Evolutionary conservation across 2,888 invertebrate genomes (phyloP).

Genomic region (Brachypalpus laphriformis): DNA sequence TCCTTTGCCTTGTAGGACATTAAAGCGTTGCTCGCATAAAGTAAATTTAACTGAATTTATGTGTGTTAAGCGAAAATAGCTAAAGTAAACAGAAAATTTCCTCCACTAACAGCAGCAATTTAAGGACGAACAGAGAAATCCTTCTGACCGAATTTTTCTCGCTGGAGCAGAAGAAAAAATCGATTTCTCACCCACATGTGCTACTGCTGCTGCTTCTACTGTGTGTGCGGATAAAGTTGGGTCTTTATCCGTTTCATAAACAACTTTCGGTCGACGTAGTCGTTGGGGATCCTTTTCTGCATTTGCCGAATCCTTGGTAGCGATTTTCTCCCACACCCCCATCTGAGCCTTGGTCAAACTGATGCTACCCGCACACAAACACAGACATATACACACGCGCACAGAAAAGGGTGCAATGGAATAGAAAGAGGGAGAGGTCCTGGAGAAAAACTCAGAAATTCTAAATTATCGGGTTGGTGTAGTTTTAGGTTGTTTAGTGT

Average conservation of each 20-base stretch:
- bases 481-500: conserved; percentile 56
- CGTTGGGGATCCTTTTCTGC: conserved; percentile 48
- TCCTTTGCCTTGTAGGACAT: conserved; percentile 47
- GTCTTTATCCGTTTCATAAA: conserved; percentile 73
- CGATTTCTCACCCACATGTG: conserved; percentile 64
- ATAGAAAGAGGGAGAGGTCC: background rate
- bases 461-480: conserved; percentile 65
- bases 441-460: conserved; percentile 44
- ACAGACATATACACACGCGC: background rate
- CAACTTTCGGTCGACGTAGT: conserved; percentile 69
- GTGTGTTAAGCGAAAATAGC: conserved; percentile 10
- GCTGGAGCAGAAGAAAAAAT: conserved; percentile 21
- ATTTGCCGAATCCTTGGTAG: conserved; percentile 18
- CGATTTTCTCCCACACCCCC: background rate
- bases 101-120: conserved; percentile 32
- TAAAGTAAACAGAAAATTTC: conserved; percentile 48
- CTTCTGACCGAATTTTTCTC: conserved; percentile 64
- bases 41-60: conserved; percentile 60
- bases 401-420: no score
- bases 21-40: conserved; percentile 34
- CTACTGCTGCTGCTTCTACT: background rate
- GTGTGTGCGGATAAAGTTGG: conserved; percentile 64
- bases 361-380: conserved; percentile 30
- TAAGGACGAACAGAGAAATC: conserved; percentile 46
- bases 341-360: conserved; percentile 48